Evolutionary conservation across 2,113 vertebrate species (phyloP).

Genomic region (Sander lucioperca): DNA sequence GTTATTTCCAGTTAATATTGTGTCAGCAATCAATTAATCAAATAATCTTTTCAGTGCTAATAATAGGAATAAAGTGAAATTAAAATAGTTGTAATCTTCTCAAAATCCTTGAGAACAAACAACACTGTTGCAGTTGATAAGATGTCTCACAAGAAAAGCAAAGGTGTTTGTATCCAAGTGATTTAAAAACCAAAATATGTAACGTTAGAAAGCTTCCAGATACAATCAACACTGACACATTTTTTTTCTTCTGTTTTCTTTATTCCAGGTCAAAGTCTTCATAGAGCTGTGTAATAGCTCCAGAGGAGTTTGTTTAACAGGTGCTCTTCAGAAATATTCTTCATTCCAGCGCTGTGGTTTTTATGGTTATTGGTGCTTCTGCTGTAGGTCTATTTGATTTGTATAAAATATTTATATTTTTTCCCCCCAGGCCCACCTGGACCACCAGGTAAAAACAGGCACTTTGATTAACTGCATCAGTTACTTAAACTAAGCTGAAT

Average conservation of each 20-base stretch:
- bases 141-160: not conserved
- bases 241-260: not conserved
- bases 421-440: conserved; percentile 86
- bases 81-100: not conserved
- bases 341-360: not conserved
- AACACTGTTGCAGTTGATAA: not conserved
- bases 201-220: not conserved
- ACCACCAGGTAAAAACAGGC: conserved; percentile 85
- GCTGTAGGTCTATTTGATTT: not conserved
- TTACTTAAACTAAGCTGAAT: not conserved
- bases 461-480: not conserved
- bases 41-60: not conserved
- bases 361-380: not conserved
- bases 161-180: not conserved
- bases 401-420: not conserved
- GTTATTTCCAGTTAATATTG: not conserved
- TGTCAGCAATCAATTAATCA: not conserved
- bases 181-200: not conserved
- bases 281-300: conserved; percentile 90
- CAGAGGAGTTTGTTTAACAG: conserved; percentile 90
- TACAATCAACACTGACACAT: not conserved
- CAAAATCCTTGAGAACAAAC: not conserved
- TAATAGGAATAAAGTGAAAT: not conserved
- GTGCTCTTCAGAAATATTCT: conserved; percentile 70
- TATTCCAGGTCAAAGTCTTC: conserved; percentile 86